These are phyloP conservation scores for Nemopilema nomurai DNA, from an alignment of 30 jellyfish, hydroid and myxozoan species.

Conservation along the genomic window DNA sequence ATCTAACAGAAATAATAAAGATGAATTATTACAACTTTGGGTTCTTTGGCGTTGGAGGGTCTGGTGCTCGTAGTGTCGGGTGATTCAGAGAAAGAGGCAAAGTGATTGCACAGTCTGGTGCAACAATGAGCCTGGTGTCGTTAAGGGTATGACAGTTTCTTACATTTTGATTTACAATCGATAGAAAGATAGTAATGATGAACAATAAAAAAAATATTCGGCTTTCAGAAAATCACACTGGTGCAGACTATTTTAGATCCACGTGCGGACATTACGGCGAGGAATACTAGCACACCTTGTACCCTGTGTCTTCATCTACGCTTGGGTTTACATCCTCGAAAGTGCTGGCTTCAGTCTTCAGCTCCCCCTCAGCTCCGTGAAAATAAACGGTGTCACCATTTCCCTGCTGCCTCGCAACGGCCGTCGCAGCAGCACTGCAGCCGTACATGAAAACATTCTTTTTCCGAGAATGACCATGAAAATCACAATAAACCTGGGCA, in stretches of 20 bases:
- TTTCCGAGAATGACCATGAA: constrained; percentile 96
- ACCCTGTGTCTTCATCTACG: constrained; percentile 63
- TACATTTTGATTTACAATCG: too few species aligned
- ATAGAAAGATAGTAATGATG: too few species aligned
- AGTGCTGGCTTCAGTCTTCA: constrained; percentile 26
- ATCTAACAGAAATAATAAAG: neutral
- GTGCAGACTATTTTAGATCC: too few species aligned
- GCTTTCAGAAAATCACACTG: too few species aligned
- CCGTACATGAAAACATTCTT: constrained; percentile 95
- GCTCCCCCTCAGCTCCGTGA: constrained; percentile 38
- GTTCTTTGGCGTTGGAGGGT: neutral
- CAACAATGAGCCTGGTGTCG: too few species aligned
- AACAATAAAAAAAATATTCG: too few species aligned
- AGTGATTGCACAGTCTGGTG: too few species aligned
- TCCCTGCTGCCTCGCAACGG: constrained; percentile 64
- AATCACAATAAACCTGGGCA: constrained; percentile 81
- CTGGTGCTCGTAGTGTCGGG: too few species aligned
- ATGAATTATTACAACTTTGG: neutral
- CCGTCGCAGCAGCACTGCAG: constrained; percentile 74
- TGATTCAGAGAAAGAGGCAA: too few species aligned
- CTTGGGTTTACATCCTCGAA: constrained; percentile 11
- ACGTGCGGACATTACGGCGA: too few species aligned
- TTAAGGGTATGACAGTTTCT: too few species aligned
- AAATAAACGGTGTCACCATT: constrained; percentile 48
- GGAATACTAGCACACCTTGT: constrained; percentile 31